These are phyloP conservation scores for Anthopleura sola DNA, from an alignment of 64 coral and sea anemone species.

Conservation along the genomic window DNA sequence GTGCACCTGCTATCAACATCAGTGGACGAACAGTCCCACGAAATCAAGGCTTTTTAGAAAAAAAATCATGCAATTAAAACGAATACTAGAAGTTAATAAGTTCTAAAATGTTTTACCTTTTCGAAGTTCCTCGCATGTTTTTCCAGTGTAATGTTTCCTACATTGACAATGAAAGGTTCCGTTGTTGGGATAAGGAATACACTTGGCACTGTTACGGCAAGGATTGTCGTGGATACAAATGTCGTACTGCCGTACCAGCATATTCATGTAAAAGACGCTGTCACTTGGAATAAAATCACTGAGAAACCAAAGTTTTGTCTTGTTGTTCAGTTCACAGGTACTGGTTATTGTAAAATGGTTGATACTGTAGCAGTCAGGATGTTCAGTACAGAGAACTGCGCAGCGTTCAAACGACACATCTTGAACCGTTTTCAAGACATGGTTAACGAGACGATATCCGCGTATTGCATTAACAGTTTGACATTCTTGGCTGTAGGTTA, in stretches of 20 bases:
- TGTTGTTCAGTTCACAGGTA: constrained; percentile 3
- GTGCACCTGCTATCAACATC: too few species aligned
- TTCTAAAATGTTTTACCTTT: neutral
- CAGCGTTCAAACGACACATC: neutral
- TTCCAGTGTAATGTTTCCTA: neutral
- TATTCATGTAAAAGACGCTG: constrained; percentile 15
- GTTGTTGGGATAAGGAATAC: neutral
- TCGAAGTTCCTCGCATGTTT: neutral
- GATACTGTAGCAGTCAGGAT: constrained; percentile 20
- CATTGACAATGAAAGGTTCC: neutral
- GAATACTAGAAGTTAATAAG: too few species aligned
- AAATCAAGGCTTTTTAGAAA: too few species aligned
- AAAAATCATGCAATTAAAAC: too few species aligned
- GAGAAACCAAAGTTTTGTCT: neutral
- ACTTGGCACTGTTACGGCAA: neutral
- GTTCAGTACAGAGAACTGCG: neutral
- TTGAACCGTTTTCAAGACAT: neutral
- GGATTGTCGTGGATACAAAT: neutral
- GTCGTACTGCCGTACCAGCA: constrained; percentile 10
- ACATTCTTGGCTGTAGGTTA: neutral
- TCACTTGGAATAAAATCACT: neutral
- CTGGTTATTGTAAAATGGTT: neutral
- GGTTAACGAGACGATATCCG: neutral
- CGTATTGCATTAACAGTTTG: neutral
- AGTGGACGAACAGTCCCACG: too few species aligned